Evolutionary conservation across 2,797 vertebrate species (phyloP).

Genomic region (Acrocephalus scirpaceus): DNA sequence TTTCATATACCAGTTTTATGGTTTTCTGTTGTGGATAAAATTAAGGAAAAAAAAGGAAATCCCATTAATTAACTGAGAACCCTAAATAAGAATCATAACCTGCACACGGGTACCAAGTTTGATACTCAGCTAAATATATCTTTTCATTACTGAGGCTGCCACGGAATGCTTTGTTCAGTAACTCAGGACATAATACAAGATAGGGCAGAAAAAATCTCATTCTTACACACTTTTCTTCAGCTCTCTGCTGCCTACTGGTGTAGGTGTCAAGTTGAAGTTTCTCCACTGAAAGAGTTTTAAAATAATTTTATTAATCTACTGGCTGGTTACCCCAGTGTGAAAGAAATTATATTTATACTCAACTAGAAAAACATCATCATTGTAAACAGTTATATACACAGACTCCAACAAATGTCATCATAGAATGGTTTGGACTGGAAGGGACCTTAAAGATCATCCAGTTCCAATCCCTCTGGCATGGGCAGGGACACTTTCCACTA

Average conservation of each 20-base stretch:
- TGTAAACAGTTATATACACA: neutral
- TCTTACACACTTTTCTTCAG: neutral
- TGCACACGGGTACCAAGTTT: neutral
- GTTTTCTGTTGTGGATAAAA: neutral
- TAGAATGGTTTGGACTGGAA: neutral
- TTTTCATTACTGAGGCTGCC: neutral
- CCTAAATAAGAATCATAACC: neutral
- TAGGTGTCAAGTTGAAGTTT: neutral
- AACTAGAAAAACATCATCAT: rapidly evolving
- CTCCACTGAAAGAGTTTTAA: neutral
- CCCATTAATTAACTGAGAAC: neutral
- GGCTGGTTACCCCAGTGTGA: neutral
- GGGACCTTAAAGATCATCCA: no score
- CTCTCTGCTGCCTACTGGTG: neutral
- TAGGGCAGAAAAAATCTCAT: rapidly evolving
- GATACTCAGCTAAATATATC: neutral
- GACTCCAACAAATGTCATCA: neutral
- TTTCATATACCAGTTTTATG: neutral
- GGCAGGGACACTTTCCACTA: neutral
- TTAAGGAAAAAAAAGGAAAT: neutral
- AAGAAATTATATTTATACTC: neutral
- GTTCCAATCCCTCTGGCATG: neutral
- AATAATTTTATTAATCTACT: neutral
- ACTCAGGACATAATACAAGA: neutral
- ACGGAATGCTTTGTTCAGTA: neutral